These are phyloP conservation scores for Zosterops borbonicus DNA, from an alignment of 2,113 vertebrate species.

Conservation along the genomic window DNA sequence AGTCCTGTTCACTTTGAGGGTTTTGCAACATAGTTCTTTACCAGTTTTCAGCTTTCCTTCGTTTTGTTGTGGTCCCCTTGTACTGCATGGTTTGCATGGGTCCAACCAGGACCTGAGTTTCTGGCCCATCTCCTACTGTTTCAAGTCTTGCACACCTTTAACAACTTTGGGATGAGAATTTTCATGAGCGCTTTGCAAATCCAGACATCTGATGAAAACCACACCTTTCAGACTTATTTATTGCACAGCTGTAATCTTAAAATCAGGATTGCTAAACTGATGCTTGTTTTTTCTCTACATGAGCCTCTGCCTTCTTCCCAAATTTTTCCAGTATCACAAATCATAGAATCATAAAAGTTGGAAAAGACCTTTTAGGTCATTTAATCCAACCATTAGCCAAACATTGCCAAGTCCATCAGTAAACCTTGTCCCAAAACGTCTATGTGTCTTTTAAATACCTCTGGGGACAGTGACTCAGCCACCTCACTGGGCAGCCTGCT, in stretches of 20 bases:
- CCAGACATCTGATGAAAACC: not conserved
- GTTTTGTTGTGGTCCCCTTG: not conserved
- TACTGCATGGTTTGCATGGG: not conserved
- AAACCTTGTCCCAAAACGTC: accelerated
- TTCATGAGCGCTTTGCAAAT: not conserved
- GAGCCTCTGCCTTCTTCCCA: not conserved
- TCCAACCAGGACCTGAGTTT: not conserved
- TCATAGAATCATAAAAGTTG: not conserved
- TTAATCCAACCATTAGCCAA: not conserved
- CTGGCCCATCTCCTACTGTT: not conserved
- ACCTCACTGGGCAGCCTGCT: not conserved
- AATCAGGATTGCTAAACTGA: not conserved
- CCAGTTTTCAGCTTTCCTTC: not conserved
- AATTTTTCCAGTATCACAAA: not conserved
- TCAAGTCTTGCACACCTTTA: no score
- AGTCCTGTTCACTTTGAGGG: not conserved
- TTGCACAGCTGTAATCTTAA: not conserved
- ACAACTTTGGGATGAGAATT: not conserved
- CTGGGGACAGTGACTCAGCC: not conserved
- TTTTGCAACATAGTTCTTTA: not conserved
- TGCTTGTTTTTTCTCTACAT: not conserved
- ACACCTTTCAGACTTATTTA: not conserved
- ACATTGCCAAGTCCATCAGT: not conserved
- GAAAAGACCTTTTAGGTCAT: not conserved
- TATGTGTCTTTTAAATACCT: not conserved